Percentiles rank a stretch among this genome's conserved stretches.
Evolutionary conservation across 2,113 vertebrate genomes (phyloP).

Genomic region (Symphodus melops): DNA sequence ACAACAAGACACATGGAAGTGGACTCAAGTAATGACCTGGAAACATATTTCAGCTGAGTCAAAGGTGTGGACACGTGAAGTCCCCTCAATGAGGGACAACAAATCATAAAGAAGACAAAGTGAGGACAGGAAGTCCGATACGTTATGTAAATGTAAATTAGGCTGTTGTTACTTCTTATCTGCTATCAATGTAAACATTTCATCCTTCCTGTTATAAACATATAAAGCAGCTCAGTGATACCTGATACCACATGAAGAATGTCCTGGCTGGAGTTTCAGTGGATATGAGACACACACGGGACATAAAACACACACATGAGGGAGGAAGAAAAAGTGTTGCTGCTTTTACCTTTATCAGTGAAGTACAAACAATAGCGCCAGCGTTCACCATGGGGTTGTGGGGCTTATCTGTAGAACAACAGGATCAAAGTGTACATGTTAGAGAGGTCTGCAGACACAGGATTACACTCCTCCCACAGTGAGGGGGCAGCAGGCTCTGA

Average conservation of each 20-base stretch:
- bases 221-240: constrained; percentile 43
- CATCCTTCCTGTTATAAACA: constrained; percentile 14
- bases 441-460: constrained; percentile 19
- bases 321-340: not conserved
- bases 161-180: constrained; percentile 2
- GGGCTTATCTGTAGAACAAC: constrained; percentile 89
- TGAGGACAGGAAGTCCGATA: no score
- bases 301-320: constrained; percentile 31
- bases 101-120: not conserved
- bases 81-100: not conserved
- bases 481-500: no score
- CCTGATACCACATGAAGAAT: constrained; percentile 1
- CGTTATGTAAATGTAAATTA: not conserved
- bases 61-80: not conserved
- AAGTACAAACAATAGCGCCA: constrained; percentile 96
- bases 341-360: constrained; percentile 95
- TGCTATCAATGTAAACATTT: constrained; percentile 9
- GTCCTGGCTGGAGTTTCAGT: constrained; percentile 14
- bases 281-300: constrained; percentile 27
- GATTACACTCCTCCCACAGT: no score
- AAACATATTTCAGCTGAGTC: constrained; percentile 28
- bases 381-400: constrained; percentile 99
- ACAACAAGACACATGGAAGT: constrained; percentile 33
- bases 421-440: constrained; percentile 35
- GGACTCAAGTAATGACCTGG: constrained; percentile 23